These are phyloP conservation scores for Acanthacorydalis orientalis DNA, from an alignment of 2,888 invertebrate species.

Conservation along the genomic window DNA sequence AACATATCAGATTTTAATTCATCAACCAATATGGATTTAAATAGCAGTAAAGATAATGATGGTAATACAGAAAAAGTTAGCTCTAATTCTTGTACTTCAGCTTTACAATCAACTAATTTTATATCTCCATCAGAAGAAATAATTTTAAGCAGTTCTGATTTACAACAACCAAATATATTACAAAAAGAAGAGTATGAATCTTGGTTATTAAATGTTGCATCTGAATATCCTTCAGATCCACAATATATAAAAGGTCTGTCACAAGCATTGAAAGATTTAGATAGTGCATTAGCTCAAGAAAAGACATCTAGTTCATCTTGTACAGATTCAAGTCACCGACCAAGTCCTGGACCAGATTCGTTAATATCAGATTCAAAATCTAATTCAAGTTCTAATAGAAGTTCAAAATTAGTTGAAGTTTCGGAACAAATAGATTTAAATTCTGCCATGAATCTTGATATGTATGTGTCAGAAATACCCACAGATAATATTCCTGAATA, in stretches of 20 bases:
- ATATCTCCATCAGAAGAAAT: no score
- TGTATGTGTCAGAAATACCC: no score
- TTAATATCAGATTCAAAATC: constrained; percentile 7
- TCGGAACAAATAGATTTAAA: no score
- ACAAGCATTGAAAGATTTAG: constrained; percentile 44
- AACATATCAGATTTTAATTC: not conserved
- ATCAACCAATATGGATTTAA: not conserved
- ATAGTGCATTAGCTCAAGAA: constrained; percentile 42
- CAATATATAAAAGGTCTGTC: constrained; percentile 41
- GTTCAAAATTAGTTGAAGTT: not conserved
- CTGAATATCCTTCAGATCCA: constrained; percentile 38
- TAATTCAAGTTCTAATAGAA: constrained; percentile 2
- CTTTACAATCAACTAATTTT: not conserved
- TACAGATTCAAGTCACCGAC: constrained; percentile 38
- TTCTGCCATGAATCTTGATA: no score
- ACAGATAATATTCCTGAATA: no score
- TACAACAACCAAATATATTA: not conserved
- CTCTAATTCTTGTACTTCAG: no score
- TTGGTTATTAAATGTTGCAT: constrained; percentile 41
- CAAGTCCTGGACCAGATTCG: constrained; percentile 34
- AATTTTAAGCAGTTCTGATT: not conserved
- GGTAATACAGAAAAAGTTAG: not conserved
- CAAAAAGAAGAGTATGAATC: constrained; percentile 27
- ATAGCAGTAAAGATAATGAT: not conserved
- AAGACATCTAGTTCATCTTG: constrained; percentile 41